Percentiles rank a stretch among this genome's conserved stretches.
Conservation (phyloP, 2,113 vertebrate species). For the Macroglossus sobrinus region DNA sequence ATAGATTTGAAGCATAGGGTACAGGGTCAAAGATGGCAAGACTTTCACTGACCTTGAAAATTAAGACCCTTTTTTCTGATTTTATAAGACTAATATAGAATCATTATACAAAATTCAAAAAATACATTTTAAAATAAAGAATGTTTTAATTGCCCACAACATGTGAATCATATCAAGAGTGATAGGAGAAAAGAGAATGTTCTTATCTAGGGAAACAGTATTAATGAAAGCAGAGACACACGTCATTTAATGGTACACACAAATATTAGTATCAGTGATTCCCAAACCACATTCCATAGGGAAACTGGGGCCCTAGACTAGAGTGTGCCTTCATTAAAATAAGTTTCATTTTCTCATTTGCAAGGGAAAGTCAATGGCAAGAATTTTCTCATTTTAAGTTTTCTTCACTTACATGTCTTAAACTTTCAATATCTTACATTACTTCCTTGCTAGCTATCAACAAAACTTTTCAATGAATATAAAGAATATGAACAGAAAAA, state of each 20-base stretch:
- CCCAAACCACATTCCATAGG: not conserved
- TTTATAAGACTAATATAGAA: not conserved
- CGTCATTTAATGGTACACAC: not conserved
- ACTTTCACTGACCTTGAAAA: not conserved
- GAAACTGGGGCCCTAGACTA: not conserved
- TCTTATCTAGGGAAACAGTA: not conserved
- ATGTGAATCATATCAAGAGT: not conserved
- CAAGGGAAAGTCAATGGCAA: not conserved
- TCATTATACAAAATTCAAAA: not conserved
- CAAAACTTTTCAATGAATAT: not conserved
- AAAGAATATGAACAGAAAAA: not conserved
- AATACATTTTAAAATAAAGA: not conserved
- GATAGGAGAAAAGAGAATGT: not conserved
- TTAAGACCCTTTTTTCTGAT: not conserved
- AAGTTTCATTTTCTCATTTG: slow-evolving; percentile 7
- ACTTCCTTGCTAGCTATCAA: not conserved
- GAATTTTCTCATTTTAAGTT: not conserved
- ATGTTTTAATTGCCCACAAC: not conserved
- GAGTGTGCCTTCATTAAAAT: not conserved
- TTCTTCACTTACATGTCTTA: slow-evolving; percentile 11
- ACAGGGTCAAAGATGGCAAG: not conserved
- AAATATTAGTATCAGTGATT: not conserved
- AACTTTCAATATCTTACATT: not conserved
- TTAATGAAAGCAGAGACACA: not conserved
- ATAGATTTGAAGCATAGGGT: not conserved